These are phyloP conservation scores for Clostera curtula DNA, from an alignment of 2,888 invertebrate genomes.

Conservation along the genomic window DNA sequence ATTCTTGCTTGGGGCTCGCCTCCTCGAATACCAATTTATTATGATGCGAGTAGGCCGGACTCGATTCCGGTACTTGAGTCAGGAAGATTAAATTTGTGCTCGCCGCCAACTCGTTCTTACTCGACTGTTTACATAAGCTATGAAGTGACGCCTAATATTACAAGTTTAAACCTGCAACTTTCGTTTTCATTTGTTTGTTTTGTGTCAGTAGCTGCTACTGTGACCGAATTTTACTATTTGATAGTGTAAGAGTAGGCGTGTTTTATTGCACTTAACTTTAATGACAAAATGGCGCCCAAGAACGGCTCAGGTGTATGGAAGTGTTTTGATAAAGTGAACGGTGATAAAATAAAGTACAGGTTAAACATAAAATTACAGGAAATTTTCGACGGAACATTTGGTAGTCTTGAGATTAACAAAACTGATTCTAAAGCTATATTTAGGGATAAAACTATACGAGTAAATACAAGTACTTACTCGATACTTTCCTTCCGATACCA, in stretches of 20 bases:
- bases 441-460: no score
- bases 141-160: constrained; percentile 4
- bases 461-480: no score
- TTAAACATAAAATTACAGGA: not conserved
- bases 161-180: constrained; percentile 6
- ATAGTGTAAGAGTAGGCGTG: no score
- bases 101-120: constrained; percentile 5
- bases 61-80: constrained; percentile 10
- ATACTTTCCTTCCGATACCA: no score
- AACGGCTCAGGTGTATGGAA: constrained; percentile 6
- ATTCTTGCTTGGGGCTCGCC: constrained; percentile 7
- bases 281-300: constrained; percentile 5
- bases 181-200: constrained; percentile 5
- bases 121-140: constrained; percentile 2
- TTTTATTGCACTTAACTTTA: no score
- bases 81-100: constrained; percentile 7
- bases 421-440: constrained; percentile 4
- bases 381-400: constrained; percentile 1
- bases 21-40: constrained; percentile 11
- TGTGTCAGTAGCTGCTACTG: constrained; percentile 2
- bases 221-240: constrained; percentile 1
- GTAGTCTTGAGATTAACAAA: constrained; percentile 4
- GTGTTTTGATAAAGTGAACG: constrained; percentile 8
- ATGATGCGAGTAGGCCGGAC: constrained; percentile 10
- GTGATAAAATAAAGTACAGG: constrained; percentile 6